Evolutionary conservation across 2,888 invertebrate genomes (phyloP), one percentile per base, ranked within the genome.

Genomic region (Disparrhopalites patrizii): DNA sequence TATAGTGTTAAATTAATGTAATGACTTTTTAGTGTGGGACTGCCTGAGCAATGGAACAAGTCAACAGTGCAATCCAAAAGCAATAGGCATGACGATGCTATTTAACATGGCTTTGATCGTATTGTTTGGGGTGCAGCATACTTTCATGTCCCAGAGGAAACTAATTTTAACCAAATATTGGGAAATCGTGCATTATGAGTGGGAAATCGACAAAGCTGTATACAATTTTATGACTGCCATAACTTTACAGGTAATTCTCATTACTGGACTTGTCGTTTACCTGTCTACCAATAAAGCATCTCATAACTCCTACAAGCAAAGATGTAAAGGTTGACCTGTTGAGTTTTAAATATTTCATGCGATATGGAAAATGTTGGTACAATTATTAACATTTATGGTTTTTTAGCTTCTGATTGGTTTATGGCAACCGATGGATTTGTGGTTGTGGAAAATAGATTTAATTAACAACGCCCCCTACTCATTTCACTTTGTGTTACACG

Each of bases 131-230:
- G 1, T 66, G 7, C 70, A 68, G 27, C 70, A 70, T 23, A 64
- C 56, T 4, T 51, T 66, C 1, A 65, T 70, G 68, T 30, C 65
- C 7, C 43, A 55, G 28, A 51, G 58, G 57, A 30, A 58, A n/a
- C 23, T 70, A 2, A 36, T 30, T 1, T 38, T 40, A 4, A 62
- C 67, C 3, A 25, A 47, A 3, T 67, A 66, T 51, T 71, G 71
- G 71, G 33, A 62, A 13, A 43, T 52, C 50, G 23, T 71, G 23
- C 69, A 68, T 36, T 54, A 65, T 54, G 10, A 51, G 5, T 66
- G 63, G 61, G 56, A 68, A 54, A 64, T 69, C 57, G 71, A 69
- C 27, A 69, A 69, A 10, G 61, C 69, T 10, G 30, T 71, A 13
- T 71, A 69, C 56, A 65, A 65, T 33, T 2, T 65, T 8, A 31